Conservation (phyloP, 2,113 vertebrate species). For the Anas platyrhynchos region DNA sequence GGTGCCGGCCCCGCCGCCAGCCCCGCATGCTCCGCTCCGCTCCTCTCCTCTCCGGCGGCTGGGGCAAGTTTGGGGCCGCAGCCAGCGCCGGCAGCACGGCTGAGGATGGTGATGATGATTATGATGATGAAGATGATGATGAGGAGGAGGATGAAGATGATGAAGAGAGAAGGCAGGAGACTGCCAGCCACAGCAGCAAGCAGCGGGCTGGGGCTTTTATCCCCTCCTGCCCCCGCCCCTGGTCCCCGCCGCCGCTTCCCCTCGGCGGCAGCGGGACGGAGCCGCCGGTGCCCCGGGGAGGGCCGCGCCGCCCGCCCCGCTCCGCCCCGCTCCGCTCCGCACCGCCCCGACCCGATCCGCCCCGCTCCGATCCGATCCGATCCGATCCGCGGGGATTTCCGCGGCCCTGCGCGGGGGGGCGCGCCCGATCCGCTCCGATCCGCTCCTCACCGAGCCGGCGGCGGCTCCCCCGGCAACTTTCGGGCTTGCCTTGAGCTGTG, state of each 20-base stretch:
- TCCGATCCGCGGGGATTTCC: too few relatives aligned
- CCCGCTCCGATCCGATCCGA: background rate
- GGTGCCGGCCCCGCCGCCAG: background rate
- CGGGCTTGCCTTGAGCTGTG: background rate
- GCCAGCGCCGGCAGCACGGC: background rate
- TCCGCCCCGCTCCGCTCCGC: background rate
- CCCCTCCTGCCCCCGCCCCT: slow-evolving; percentile 2
- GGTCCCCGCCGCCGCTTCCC: background rate
- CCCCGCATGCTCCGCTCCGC: slow-evolving; percentile 8
- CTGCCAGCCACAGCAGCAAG: background rate
- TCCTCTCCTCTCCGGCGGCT: background rate
- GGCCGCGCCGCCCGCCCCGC: background rate
- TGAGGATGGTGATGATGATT: too few relatives aligned
- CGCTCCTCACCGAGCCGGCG: background rate
- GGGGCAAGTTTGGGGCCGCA: background rate
- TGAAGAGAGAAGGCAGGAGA: background rate
- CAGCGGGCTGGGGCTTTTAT: background rate
- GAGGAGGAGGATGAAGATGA: too few relatives aligned
- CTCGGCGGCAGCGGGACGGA: background rate
- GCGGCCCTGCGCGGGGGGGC: too few relatives aligned
- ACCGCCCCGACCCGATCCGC: background rate
- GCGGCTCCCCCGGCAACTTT: background rate
- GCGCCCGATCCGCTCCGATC: background rate
- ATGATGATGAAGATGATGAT: too few relatives aligned
- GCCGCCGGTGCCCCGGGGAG: background rate